Conservation (phyloP, 23 tunicate genomes). For the Trididemnum nubilum region DNA sequence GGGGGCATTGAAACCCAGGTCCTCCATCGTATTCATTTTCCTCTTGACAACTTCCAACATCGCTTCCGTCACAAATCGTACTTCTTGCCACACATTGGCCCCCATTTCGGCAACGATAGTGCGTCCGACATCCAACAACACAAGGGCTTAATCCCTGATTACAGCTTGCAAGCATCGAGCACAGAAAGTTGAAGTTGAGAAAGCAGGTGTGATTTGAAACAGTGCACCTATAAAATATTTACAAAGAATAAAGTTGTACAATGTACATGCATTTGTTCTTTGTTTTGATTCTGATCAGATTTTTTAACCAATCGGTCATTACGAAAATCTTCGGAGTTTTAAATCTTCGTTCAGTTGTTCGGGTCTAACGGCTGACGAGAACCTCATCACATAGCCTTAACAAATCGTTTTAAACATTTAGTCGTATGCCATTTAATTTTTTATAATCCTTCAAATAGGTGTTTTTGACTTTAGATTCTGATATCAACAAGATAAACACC, state of each 20-base stretch:
- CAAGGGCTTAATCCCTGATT: background rate
- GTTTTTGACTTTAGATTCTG: too few relatives aligned
- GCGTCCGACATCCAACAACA: conserved; percentile 1
- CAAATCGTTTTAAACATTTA: too few relatives aligned
- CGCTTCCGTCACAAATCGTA: conserved; percentile 41
- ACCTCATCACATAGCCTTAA: too few relatives aligned
- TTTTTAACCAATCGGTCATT: too few relatives aligned
- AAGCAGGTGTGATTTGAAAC: background rate
- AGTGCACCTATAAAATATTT: background rate
- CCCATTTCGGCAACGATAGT: conserved; percentile 28
- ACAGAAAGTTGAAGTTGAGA: background rate
- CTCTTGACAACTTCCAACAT: conserved; percentile 21
- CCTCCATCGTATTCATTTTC: conserved; percentile 42
- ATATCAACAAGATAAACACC: too few relatives aligned
- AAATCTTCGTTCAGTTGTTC: too few relatives aligned
- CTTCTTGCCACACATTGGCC: conserved; percentile 26
- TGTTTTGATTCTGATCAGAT: too few relatives aligned
- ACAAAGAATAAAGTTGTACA: background rate
- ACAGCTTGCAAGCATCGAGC: background rate
- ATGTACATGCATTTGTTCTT: too few relatives aligned
- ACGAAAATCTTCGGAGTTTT: too few relatives aligned
- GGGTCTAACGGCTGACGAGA: too few relatives aligned
- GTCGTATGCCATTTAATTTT: too few relatives aligned
- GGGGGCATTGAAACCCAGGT: conserved; percentile 46
- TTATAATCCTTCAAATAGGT: too few relatives aligned